These are phyloP conservation scores for Epinephelus lanceolatus DNA, from an alignment of 2,113 vertebrate species.

Conservation along the genomic window DNA sequence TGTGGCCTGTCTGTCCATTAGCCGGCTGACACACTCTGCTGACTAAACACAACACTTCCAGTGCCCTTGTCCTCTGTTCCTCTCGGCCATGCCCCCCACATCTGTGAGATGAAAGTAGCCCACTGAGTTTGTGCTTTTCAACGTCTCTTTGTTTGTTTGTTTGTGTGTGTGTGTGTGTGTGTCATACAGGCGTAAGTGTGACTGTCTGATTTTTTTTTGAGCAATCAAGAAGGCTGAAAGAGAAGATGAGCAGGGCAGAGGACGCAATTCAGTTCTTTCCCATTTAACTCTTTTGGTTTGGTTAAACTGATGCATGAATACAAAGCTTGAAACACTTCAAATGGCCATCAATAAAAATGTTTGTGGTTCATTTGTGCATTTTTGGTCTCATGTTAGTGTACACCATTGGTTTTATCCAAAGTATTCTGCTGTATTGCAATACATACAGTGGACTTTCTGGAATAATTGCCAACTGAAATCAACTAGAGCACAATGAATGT, in stretches of 20 bases:
- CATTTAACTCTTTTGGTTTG: slow-evolving; percentile 8
- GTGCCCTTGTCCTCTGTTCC: slow-evolving; percentile 58
- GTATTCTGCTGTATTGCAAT: neutral
- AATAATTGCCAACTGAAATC: neutral
- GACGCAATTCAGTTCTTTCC: neutral
- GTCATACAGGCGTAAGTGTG: neutral
- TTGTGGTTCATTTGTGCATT: neutral
- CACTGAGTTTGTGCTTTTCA: neutral
- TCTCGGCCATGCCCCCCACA: slow-evolving; percentile 7
- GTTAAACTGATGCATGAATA: neutral
- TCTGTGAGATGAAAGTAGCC: slow-evolving; percentile 40
- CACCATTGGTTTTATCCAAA: slow-evolving; percentile 4
- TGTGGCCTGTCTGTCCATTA: slow-evolving; percentile 71
- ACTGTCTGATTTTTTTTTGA: neutral
- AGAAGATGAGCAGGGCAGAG: neutral
- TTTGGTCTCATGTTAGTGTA: neutral
- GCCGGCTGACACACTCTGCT: slow-evolving; percentile 70
- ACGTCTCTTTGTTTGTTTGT: neutral
- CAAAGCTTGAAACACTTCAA: neutral
- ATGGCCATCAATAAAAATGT: neutral
- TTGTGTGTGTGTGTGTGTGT: neutral
- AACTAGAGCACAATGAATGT: neutral
- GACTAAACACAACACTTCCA: slow-evolving; percentile 74
- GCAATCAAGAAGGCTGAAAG: neutral
- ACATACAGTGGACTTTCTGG: neutral